phyloP scores from a whole-genome alignment of 2,113 vertebrate genomes.

The Oophaga pumilio region DNA sequence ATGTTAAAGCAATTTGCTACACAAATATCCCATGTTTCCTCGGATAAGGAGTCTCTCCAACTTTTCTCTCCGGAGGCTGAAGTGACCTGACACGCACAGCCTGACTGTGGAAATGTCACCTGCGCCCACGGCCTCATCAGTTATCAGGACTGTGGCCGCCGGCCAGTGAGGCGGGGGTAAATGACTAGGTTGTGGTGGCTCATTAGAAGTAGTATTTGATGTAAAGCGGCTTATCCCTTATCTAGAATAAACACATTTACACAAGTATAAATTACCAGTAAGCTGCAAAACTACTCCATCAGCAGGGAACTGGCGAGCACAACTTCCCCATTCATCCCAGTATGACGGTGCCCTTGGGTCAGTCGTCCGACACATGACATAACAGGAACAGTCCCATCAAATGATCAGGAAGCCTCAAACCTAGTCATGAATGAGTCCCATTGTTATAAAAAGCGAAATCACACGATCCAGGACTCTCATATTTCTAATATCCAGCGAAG shows the following conservation, averaged over 20 bases:
- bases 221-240: constrained; percentile 31
- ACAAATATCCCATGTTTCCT: not conserved
- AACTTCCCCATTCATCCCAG: not conserved
- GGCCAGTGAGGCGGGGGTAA: not conserved
- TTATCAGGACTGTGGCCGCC: not conserved
- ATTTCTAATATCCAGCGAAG: not conserved
- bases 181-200: constrained; percentile 22
- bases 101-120: not conserved
- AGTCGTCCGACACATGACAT: not conserved
- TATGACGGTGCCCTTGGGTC: not conserved
- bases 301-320: not conserved
- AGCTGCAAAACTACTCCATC: not conserved
- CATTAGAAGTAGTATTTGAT: not conserved
- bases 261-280: constrained; percentile 21
- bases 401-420: not conserved
- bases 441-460: constrained; percentile 13
- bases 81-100: not conserved
- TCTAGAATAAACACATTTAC: constrained; percentile 49
- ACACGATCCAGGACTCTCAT: not conserved
- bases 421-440: not conserved
- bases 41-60: not conserved
- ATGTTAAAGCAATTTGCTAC: not conserved
- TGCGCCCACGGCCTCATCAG: not conserved
- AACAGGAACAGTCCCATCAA: constrained; percentile 27
- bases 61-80: not conserved